phyloP scores from a whole-genome alignment of 2,113 vertebrate species.

The Rhombomys opimus region DNA sequence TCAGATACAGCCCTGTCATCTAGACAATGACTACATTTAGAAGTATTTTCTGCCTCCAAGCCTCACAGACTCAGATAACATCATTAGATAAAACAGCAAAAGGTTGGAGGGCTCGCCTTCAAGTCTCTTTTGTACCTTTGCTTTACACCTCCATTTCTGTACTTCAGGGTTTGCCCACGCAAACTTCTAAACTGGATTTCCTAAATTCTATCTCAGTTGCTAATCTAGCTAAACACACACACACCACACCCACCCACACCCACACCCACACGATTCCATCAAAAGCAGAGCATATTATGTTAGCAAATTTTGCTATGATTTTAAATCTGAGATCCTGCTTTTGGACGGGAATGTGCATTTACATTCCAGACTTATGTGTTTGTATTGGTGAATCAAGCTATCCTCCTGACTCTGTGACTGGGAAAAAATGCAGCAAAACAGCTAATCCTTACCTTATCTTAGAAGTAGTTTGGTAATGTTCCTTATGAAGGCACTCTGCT shows the following conservation, averaged over 20 bases:
- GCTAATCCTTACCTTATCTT: neutral
- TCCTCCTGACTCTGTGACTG: neutral
- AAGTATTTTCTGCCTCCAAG: neutral
- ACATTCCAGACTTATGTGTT: neutral
- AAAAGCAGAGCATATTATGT: neutral
- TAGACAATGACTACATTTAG: neutral
- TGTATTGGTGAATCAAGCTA: neutral
- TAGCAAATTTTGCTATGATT: too few relatives aligned
- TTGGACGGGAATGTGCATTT: neutral
- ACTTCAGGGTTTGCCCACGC: neutral
- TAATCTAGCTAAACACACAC: neutral
- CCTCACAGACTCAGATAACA: neutral
- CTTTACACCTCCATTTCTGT: neutral
- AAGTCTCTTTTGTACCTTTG: neutral
- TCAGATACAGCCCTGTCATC: neutral
- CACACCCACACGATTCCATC: neutral
- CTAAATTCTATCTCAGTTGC: neutral
- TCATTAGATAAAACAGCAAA: neutral
- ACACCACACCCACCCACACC: too few relatives aligned
- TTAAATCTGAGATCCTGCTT: neutral
- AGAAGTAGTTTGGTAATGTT: neutral
- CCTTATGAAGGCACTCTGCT: neutral
- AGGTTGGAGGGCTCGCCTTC: neutral
- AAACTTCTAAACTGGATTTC: neutral
- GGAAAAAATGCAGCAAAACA: neutral